A percentile compares a stretch with the other conserved stretches of the same genome.
phyloP scores from a whole-genome alignment of 1,140 invertebrate genomes.

The Drosophila bocki region DNA sequence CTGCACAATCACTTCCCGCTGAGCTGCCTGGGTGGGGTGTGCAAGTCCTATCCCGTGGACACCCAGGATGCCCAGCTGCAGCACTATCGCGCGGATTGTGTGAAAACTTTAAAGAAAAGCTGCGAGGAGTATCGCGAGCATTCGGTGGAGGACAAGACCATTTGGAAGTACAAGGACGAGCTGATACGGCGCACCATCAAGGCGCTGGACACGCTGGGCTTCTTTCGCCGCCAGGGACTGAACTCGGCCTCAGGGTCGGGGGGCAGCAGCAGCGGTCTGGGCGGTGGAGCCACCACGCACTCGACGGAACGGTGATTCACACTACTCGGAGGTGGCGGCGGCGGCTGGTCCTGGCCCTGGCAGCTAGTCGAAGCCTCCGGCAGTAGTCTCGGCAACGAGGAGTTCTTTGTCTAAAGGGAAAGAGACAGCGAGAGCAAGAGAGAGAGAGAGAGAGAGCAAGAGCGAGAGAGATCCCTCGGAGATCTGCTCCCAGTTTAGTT shows the following conservation, averaged over 20 bases:
- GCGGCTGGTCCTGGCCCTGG: constrained; percentile 67
- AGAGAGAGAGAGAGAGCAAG: not conserved
- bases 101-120: constrained; percentile 93
- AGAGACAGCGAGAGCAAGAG: not conserved
- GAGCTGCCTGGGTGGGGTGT: constrained; percentile 93
- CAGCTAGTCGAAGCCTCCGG: constrained; percentile 60
- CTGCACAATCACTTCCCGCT: constrained; percentile 97
- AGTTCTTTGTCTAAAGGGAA: constrained; percentile 64
- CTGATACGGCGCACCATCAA: constrained; percentile 89
- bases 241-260: constrained; percentile 39
- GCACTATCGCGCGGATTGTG: constrained; percentile 97
- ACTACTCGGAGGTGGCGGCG: constrained; percentile 47
- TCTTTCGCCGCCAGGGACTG: constrained; percentile 86
- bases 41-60: constrained; percentile 94
- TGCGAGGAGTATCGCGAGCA: constrained; percentile 94
- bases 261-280: constrained; percentile 49
- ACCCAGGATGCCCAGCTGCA: constrained; percentile 94
- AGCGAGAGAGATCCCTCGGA: not conserved
- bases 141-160: constrained; percentile 93
- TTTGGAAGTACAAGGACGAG: constrained; percentile 94
- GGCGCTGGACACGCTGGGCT: constrained; percentile 90
- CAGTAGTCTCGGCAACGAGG: constrained; percentile 63
- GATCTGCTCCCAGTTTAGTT: constrained; percentile 23
- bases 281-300: constrained; percentile 72
- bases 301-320: constrained; percentile 82